Evolutionary conservation across 2,888 invertebrate genomes (phyloP).

Genomic region (Tenthredo livida): DNA sequence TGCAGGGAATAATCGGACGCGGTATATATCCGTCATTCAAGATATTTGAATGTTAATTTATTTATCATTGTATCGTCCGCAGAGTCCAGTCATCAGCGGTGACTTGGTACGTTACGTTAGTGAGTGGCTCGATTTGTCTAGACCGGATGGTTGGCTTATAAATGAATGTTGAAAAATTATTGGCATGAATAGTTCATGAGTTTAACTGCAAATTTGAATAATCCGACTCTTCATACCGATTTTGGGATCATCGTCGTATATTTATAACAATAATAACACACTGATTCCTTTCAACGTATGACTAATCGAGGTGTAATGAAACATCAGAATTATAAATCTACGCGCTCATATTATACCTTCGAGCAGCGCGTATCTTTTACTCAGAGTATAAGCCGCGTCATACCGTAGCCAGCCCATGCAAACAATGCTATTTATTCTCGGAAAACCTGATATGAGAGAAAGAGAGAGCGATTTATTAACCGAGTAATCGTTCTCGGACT

Average conservation of each 20-base stretch:
- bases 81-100: conserved; percentile 22
- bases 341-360: background rate
- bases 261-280: conserved; percentile 7
- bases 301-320: conserved; percentile 18
- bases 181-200: conserved; percentile 39
- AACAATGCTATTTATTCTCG: conserved; percentile 26
- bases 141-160: conserved; percentile 24
- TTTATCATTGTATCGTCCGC: conserved; percentile 32
- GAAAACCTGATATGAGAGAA: conserved; percentile 32
- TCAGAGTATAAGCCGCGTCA: conserved; percentile 35
- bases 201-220: background rate
- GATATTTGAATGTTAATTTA: conserved; percentile 36
- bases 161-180: background rate
- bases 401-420: conserved; percentile 13
- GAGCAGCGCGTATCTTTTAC: conserved; percentile 2
- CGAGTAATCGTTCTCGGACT: conserved; percentile 25
- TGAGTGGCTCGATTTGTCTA: conserved; percentile 5
- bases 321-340: background rate
- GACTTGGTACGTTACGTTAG: background rate
- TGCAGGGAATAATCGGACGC: background rate
- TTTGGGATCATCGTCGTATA: conserved; percentile 11
- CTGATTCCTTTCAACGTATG: conserved; percentile 10
- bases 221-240: conserved; percentile 14
- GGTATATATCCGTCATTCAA: conserved; percentile 1
- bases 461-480: conserved; percentile 5